These are phyloP conservation scores for Empidonax traillii DNA, from an alignment of 2,113 vertebrate genomes.

Conservation along the genomic window DNA sequence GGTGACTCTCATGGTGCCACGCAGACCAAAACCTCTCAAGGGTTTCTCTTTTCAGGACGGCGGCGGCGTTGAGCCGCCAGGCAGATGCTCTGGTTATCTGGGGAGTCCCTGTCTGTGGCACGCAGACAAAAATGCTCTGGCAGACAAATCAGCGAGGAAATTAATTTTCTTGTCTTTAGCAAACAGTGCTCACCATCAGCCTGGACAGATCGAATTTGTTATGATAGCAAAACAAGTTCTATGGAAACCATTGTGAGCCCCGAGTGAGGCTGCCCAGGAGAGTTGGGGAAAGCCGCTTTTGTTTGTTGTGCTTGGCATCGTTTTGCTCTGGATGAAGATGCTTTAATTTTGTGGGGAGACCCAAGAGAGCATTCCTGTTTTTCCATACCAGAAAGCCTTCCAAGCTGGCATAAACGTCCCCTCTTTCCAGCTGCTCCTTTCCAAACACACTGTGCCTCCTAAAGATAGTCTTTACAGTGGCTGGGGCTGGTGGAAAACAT, in stretches of 20 bases:
- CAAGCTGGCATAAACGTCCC: constrained; percentile 79
- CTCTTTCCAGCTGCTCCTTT: constrained; percentile 80
- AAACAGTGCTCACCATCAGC: constrained; percentile 58
- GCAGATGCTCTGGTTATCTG: background rate
- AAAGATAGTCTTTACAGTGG: constrained; percentile 77
- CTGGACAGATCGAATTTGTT: constrained; percentile 81
- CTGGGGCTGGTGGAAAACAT: constrained; percentile 80
- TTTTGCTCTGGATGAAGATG: constrained; percentile 74
- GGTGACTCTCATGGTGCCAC: rapidly evolving
- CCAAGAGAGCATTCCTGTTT: constrained; percentile 73
- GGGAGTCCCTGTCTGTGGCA: constrained; percentile 49
- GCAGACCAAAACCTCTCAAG: background rate
- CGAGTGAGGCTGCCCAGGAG: constrained; percentile 78
- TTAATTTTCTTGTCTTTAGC: constrained; percentile 44
- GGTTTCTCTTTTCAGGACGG: background rate
- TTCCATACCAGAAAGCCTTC: constrained; percentile 78
- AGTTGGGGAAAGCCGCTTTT: constrained; percentile 87
- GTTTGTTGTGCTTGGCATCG: constrained; percentile 88
- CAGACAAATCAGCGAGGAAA: constrained; percentile 51
- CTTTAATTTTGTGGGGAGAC: constrained; percentile 80
- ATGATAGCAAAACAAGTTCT: constrained; percentile 89
- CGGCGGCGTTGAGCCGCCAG: background rate
- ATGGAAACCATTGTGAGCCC: constrained; percentile 91
- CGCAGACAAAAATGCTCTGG: constrained; percentile 56
- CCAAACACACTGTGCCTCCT: constrained; percentile 79